Conservation (phyloP, 2,797 vertebrate genomes). For the Myotis findleyi region DNA sequence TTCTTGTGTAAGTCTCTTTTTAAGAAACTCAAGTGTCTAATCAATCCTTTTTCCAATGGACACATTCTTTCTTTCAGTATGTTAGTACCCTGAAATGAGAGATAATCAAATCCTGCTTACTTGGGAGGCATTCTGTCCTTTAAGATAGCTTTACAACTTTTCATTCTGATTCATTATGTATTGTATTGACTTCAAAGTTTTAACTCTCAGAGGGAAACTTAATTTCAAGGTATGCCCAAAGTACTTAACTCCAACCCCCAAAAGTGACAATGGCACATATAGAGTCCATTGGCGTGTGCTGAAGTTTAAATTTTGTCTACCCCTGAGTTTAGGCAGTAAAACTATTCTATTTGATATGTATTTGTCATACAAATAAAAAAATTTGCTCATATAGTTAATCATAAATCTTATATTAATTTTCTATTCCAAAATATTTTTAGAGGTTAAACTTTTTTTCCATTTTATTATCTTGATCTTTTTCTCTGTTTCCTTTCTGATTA, state of each 20-base stretch:
- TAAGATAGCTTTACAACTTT: neutral
- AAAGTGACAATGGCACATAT: neutral
- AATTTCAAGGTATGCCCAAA: conserved; percentile 34
- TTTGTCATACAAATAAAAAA: neutral
- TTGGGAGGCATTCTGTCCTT: neutral
- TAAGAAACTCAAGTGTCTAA: neutral
- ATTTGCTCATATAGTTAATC: neutral
- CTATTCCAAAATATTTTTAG: conserved; percentile 28
- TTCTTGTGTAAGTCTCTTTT: neutral
- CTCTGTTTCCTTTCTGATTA: neutral
- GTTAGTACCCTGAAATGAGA: neutral
- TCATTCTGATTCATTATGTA: neutral
- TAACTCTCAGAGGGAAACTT: neutral
- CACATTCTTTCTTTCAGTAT: neutral
- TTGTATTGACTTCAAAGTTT: neutral
- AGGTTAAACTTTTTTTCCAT: neutral
- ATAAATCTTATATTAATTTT: conserved; percentile 1
- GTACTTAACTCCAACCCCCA: neutral
- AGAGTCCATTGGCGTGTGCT: neutral
- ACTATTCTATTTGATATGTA: neutral
- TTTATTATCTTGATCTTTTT: neutral
- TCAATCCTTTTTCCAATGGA: neutral
- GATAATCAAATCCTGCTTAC: neutral
- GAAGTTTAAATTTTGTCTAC: neutral
- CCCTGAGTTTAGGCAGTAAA: neutral